Evolutionary conservation across 2,797 vertebrate species (phyloP), one percentile per base, ranked within the genome.

Genomic region (Halcyon leucocephala): DNA sequence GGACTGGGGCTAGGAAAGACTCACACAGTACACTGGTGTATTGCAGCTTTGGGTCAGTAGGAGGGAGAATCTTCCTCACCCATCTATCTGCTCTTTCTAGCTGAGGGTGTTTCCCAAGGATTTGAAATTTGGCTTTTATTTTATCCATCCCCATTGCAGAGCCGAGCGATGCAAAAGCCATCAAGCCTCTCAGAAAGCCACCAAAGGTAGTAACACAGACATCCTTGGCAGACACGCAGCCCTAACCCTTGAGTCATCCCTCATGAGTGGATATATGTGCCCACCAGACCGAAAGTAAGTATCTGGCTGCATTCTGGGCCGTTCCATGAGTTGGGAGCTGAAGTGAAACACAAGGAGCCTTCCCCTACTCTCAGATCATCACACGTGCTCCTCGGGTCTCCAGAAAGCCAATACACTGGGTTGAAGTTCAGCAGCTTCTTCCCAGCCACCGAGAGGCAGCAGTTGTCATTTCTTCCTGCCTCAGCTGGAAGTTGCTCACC

Each of bases 191-290:
- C 41, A 12, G 16, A 77, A 88, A 21, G 61, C 33, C 42, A 73
- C 0, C 8, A 6, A 5, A 62, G 14, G 29, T 2, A 7, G 1
- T 15, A 46, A 7, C 26, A 22, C 20, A 18, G 3, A 35, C 12
- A 35, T 12, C 28, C 51, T 33, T 26, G 29, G 61, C 61, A 78
- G 65, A 39, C 52, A 3, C 8, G 1, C 57, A 15, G 57, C 7
- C 20, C 64, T 15, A 28, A 15, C 19, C 48, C 55, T 41, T 13
- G 28, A 25, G 6, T 6, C 61, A 6, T 9, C 54, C 49, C 62
- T 28, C 8, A 1, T 0, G 16, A 9, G 2, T 0, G 31, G 19
- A 31, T 37, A 24, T 8, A 29, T 13, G 19, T 8, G 29, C 46
- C 82, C 54, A 11, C 3, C 49, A 17, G 33, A 6, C 35, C 55